Evolutionary conservation across 2,888 invertebrate species (phyloP).

Genomic region (Torymus tubicola): DNA sequence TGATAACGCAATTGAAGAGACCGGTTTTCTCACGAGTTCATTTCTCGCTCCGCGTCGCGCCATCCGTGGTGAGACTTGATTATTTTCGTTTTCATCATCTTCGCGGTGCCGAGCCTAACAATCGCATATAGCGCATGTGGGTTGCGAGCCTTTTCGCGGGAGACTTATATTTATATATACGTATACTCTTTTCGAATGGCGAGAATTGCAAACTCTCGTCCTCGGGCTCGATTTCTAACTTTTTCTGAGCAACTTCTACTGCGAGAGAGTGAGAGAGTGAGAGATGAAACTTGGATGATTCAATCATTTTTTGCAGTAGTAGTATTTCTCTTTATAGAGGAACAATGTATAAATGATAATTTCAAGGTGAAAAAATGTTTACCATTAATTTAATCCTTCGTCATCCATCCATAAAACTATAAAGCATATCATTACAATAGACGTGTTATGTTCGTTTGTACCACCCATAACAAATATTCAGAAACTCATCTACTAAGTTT

Average conservation of each 20-base stretch:
- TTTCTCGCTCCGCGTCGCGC: slow-evolving; percentile 8
- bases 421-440: too few species aligned
- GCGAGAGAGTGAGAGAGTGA: neutral
- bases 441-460: too few species aligned
- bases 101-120: neutral
- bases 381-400: too few species aligned
- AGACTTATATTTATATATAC: neutral
- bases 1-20: slow-evolving; percentile 44
- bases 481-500: too few species aligned
- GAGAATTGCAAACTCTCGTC: slow-evolving; percentile 18
- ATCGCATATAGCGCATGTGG: neutral
- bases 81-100: slow-evolving; percentile 42
- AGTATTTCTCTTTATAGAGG: too few species aligned
- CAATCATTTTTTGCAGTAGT: too few species aligned
- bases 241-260: neutral
- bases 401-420: too few species aligned
- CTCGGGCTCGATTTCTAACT: slow-evolving; percentile 32
- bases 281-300: neutral
- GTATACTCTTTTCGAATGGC: neutral
- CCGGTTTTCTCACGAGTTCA: slow-evolving; percentile 43
- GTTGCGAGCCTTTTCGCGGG: slow-evolving; percentile 10
- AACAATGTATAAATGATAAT: too few species aligned
- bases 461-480: too few species aligned
- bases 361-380: too few species aligned
- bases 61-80: slow-evolving; percentile 32